A percentile compares a stretch with the other conserved stretches of the same genome.
Evolutionary conservation across 2,797 vertebrate genomes (phyloP).

Genomic region (Crocodylus rhombifer): DNA sequence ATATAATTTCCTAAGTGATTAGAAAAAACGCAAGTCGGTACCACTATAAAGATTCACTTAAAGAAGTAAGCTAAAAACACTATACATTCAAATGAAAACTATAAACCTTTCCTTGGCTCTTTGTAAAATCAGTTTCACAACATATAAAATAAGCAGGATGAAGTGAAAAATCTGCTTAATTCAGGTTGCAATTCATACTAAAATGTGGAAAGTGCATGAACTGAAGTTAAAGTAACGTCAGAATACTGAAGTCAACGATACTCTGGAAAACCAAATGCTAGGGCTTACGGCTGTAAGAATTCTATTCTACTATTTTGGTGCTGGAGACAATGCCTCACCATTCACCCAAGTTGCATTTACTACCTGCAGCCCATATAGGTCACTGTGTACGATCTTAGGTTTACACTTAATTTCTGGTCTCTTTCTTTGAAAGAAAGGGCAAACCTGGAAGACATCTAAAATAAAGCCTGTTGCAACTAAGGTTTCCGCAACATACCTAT

Average conservation of each 20-base stretch:
- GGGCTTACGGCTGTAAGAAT: neutral
- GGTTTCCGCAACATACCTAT: no score
- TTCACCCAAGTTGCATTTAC: neutral
- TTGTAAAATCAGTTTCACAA: neutral
- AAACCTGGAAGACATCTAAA: neutral
- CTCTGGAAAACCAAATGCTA: neutral
- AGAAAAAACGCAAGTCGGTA: neutral
- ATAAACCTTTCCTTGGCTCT: neutral
- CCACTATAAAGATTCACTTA: neutral
- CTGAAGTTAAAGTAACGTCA: neutral
- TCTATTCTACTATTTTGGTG: neutral
- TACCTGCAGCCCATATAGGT: neutral
- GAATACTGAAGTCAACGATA: neutral
- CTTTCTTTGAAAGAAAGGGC: neutral
- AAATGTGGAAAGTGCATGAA: neutral
- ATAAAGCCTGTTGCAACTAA: neutral
- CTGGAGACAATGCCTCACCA: neutral
- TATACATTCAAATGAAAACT: neutral
- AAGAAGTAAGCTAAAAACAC: neutral
- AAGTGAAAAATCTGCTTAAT: neutral
- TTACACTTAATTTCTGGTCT: neutral
- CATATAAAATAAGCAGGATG: neutral
- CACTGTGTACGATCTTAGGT: fast-evolving
- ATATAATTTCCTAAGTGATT: neutral
- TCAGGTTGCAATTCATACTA: neutral